Conservation (phyloP, 2,797 vertebrate species). For the Silurus aristotelis region DNA sequence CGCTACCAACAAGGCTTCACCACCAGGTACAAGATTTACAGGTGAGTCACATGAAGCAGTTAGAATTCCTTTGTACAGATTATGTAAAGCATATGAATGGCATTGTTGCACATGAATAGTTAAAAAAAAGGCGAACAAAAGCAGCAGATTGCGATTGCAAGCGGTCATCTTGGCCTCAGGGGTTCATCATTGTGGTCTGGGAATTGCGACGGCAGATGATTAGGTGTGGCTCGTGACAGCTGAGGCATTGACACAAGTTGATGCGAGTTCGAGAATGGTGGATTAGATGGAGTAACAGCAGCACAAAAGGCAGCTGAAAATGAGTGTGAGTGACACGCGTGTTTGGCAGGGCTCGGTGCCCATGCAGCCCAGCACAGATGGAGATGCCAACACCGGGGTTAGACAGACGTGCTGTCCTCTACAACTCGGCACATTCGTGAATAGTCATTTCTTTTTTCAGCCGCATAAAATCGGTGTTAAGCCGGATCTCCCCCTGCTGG, state of each 20-base stretch:
- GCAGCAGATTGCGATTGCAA: background rate
- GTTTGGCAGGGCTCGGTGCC: conserved; percentile 45
- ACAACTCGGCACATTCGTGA: conserved; percentile 54
- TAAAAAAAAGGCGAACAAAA: background rate
- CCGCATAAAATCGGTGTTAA: conserved; percentile 42
- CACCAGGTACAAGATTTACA: conserved; percentile 99
- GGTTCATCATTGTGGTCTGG: conserved; percentile 9
- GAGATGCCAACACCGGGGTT: conserved; percentile 64
- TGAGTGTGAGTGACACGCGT: conserved; percentile 53
- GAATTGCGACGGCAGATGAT: conserved; percentile 34
- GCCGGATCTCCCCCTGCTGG: conserved; percentile 63
- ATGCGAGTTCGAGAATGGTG: conserved; percentile 46
- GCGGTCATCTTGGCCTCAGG: background rate
- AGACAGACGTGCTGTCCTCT: conserved; percentile 54
- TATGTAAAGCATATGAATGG: background rate
- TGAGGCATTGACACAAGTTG: conserved; percentile 43
- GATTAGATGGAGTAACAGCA: conserved; percentile 50
- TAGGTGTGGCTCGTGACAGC: conserved; percentile 30
- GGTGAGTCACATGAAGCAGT: conserved; percentile 72
- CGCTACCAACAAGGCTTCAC: conserved; percentile 96
- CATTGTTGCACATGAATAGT: background rate
- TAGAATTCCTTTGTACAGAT: background rate
- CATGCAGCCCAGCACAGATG: conserved; percentile 68
- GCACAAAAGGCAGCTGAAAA: conserved; percentile 51
- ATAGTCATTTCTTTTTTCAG: conserved; percentile 42